phyloP scores from a whole-genome alignment of 1,140 invertebrate genomes.

The Laupala kohalensis region DNA sequence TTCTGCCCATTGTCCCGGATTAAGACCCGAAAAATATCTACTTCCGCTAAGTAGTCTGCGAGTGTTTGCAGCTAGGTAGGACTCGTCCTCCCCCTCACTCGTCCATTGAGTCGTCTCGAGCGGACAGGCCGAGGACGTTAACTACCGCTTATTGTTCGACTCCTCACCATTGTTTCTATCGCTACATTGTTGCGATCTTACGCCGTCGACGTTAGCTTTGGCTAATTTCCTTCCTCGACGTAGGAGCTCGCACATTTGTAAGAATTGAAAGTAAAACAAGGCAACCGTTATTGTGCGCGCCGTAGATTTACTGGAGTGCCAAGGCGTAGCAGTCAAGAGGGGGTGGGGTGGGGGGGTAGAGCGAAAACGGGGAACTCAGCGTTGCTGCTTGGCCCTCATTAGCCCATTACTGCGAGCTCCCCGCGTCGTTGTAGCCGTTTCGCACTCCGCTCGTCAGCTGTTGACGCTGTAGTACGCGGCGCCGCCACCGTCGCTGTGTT shows the following conservation, averaged over 20 bases:
- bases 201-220: neutral
- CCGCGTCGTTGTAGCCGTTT: neutral
- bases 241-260: neutral
- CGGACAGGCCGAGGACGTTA: neutral
- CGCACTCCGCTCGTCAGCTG: neutral
- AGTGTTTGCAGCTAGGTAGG: neutral
- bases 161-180: slow-evolving; percentile 5
- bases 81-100: neutral
- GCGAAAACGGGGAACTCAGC: neutral
- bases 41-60: neutral
- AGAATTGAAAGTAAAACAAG: neutral
- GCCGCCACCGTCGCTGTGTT: neutral
- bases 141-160: neutral
- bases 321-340: no score
- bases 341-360: neutral
- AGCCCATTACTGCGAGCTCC: neutral
- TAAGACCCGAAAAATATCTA: neutral
- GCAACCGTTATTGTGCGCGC: neutral
- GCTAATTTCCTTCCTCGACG: neutral
- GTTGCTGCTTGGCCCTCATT: neutral
- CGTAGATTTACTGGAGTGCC: neutral
- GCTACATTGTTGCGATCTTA: neutral
- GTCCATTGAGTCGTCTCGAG: neutral
- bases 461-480: neutral
- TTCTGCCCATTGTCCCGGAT: neutral